Percentiles rank a stretch among this genome's conserved stretches.
Conservation (phyloP, 2,113 vertebrate species). For the Tetrax tetrax region DNA sequence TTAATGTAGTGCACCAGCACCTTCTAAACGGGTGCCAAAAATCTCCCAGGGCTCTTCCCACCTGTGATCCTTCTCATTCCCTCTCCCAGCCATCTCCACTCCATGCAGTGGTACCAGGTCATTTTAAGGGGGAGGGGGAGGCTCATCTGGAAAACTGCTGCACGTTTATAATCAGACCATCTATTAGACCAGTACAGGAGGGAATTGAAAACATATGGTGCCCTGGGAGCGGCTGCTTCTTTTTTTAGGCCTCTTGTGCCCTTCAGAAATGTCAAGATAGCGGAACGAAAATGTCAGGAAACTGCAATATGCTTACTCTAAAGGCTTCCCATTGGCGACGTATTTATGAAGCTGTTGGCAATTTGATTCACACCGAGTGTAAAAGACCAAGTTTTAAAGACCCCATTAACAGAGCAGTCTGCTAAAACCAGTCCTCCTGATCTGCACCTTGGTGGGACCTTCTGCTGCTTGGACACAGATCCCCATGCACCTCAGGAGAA, state of each 20-base stretch:
- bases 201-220: constrained; percentile 75
- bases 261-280: constrained; percentile 76
- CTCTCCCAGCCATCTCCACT: neutral
- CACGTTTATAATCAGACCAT: constrained; percentile 49
- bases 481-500: neutral
- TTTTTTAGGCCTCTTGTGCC: constrained; percentile 70
- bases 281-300: constrained; percentile 77
- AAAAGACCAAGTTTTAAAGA: neutral
- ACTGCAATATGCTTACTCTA: constrained; percentile 60
- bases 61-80: neutral
- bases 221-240: constrained; percentile 61
- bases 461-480: neutral
- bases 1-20: neutral
- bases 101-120: neutral
- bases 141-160: constrained; percentile 35
- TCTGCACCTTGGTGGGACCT: neutral
- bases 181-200: constrained; percentile 42
- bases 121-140: neutral
- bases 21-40: neutral
- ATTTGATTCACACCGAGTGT: neutral
- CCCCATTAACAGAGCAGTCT: neutral
- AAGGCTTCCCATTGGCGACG: constrained; percentile 15
- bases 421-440: neutral
- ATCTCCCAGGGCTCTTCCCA: neutral
- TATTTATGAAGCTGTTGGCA: constrained; percentile 65